A percentile compares a stretch with the other conserved stretches of the same genome.
These are phyloP conservation scores for Chirona hameri DNA, from an alignment of 2,888 invertebrate species.

Conservation along the genomic window DNA sequence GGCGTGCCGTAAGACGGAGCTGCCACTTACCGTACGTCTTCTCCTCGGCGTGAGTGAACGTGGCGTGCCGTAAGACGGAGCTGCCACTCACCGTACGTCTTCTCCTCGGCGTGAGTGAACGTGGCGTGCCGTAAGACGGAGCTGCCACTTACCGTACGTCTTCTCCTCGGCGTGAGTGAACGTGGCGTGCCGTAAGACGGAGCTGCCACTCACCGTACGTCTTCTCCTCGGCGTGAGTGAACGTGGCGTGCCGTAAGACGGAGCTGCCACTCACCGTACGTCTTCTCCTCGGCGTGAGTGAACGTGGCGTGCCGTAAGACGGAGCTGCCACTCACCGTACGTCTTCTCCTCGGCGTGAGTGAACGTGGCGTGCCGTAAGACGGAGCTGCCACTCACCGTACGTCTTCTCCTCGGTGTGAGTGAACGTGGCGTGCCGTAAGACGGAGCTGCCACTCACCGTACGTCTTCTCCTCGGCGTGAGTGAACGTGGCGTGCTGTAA, in stretches of 20 bases:
- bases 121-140: too few species aligned
- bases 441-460: slow-evolving; percentile 60
- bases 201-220: slow-evolving; percentile 67
- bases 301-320: too few species aligned
- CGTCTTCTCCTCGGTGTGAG: slow-evolving; percentile 73
- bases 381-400: slow-evolving; percentile 63
- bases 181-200: too few species aligned
- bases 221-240: slow-evolving; percentile 70
- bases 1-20: too few species aligned
- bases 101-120: slow-evolving; percentile 67
- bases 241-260: too few species aligned
- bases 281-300: slow-evolving; percentile 73
- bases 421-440: too few species aligned
- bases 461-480: slow-evolving; percentile 75
- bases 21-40: slow-evolving; percentile 72
- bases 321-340: slow-evolving; percentile 63
- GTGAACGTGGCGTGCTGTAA: too few species aligned
- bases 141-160: slow-evolving; percentile 67
- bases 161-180: slow-evolving; percentile 70
- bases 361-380: too few species aligned
- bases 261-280: slow-evolving; percentile 65
- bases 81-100: slow-evolving; percentile 69
- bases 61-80: slow-evolving; percentile 43
- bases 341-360: slow-evolving; percentile 75
- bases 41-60: slow-evolving; percentile 77